A percentile compares a stretch with the other conserved stretches of the same genome.
Evolutionary conservation across 2,888 invertebrate genomes (phyloP).

Genomic region (Resseliella maxima): DNA sequence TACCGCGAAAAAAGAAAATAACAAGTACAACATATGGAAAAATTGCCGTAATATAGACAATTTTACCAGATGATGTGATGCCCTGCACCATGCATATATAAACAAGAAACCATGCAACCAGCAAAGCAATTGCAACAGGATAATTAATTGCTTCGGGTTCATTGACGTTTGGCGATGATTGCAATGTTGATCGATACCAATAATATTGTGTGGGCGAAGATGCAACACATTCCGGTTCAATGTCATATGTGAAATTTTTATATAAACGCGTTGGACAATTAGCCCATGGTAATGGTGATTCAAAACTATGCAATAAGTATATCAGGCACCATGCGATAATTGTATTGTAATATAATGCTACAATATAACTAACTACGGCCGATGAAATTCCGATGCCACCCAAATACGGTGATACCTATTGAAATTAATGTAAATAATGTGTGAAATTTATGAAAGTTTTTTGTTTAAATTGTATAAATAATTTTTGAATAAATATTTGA

Average conservation of each 20-base stretch:
- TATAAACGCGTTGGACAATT: conserved; percentile 88
- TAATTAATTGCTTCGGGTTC: conserved; percentile 89
- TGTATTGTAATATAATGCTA: conserved; percentile 96
- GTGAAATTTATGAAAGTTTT: neutral
- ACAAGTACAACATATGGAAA: conserved; percentile 96
- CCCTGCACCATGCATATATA: conserved; percentile 98
- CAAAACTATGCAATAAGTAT: conserved; percentile 94
- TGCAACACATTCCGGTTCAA: conserved; percentile 83
- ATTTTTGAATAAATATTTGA: too few species aligned
- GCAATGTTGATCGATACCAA: conserved; percentile 93
- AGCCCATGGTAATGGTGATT: conserved; percentile 90
- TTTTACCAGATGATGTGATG: conserved; percentile 96
- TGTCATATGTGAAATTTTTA: conserved; percentile 80
- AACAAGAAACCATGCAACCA: conserved; percentile 92
- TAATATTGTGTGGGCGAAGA: conserved; percentile 94
- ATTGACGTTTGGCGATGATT: conserved; percentile 90
- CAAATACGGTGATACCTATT: conserved; percentile 81
- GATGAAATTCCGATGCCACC: conserved; percentile 93
- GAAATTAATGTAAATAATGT: neutral
- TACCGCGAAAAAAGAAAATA: conserved; percentile 94
- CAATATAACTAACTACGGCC: conserved; percentile 95
- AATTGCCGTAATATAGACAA: conserved; percentile 95
- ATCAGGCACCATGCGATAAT: conserved; percentile 98
- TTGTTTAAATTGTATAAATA: neutral
- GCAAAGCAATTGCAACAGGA: conserved; percentile 87